Evolutionary conservation across 1,140 invertebrate genomes (phyloP).

Genomic region (Nasonia vitripennis): DNA sequence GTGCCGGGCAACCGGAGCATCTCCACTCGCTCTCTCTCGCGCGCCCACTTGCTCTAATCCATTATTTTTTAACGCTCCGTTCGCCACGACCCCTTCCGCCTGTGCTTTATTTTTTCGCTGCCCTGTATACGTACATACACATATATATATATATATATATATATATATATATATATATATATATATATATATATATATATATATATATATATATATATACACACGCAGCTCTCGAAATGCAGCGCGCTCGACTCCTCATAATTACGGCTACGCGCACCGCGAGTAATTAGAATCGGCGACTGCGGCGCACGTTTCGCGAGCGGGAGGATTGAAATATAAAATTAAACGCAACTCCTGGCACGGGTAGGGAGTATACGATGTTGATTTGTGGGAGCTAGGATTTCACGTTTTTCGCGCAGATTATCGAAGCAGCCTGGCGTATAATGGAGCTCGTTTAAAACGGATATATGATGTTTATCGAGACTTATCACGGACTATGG

Average conservation of each 20-base stretch:
- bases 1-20: constrained; percentile 49
- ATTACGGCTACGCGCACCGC: background rate
- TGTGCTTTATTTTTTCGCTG: background rate
- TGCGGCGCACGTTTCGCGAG: background rate
- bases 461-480: constrained; percentile 4
- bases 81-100: constrained; percentile 29
- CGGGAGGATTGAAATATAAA: background rate
- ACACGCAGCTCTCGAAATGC: background rate
- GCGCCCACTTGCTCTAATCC: constrained; percentile 47
- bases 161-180: no score
- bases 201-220: no score
- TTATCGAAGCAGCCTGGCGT: no score
- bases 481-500: background rate
- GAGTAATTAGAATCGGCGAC: background rate
- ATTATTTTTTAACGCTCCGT: constrained; percentile 63
- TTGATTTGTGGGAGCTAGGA: no score
- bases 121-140: no score
- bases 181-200: no score
- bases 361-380: no score
- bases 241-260: background rate
- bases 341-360: background rate
- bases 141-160: no score
- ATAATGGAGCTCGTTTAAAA: background rate
- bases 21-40: background rate
- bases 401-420: no score